These are phyloP conservation scores for Anolis apletophallus DNA, from an alignment of 2,797 vertebrate genomes.

Conservation along the genomic window DNA sequence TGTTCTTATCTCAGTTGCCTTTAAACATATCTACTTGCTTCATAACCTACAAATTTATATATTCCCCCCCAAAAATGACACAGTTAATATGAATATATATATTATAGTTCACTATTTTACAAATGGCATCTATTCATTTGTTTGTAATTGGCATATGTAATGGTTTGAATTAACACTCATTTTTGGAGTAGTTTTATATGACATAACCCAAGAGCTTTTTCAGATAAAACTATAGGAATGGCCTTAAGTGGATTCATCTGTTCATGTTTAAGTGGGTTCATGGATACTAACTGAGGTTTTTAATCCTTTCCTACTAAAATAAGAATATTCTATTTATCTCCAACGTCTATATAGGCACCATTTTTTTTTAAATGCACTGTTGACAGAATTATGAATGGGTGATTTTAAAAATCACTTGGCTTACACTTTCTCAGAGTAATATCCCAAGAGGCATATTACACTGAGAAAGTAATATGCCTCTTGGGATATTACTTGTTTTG, in stretches of 20 bases:
- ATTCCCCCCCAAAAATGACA: no score
- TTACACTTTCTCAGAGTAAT: constrained; percentile 45
- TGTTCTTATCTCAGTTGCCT: neutral
- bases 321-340: constrained; percentile 35
- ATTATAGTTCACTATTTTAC: neutral
- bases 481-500: no score
- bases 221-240: constrained; percentile 31
- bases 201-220: neutral
- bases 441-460: constrained; percentile 24
- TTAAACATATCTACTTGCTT: neutral
- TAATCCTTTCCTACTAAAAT: neutral
- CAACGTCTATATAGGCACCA: constrained; percentile 20
- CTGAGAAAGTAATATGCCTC: no score
- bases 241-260: neutral
- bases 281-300: neutral
- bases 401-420: constrained; percentile 24
- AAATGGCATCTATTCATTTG: neutral
- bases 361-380: constrained; percentile 46
- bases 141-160: constrained; percentile 30
- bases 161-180: neutral
- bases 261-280: no score
- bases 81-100: neutral
- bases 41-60: neutral
- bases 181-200: neutral
- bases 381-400: constrained; percentile 52